phyloP scores from a whole-genome alignment of 2,797 vertebrate species.

The Lagocephalus sceleratus region DNA sequence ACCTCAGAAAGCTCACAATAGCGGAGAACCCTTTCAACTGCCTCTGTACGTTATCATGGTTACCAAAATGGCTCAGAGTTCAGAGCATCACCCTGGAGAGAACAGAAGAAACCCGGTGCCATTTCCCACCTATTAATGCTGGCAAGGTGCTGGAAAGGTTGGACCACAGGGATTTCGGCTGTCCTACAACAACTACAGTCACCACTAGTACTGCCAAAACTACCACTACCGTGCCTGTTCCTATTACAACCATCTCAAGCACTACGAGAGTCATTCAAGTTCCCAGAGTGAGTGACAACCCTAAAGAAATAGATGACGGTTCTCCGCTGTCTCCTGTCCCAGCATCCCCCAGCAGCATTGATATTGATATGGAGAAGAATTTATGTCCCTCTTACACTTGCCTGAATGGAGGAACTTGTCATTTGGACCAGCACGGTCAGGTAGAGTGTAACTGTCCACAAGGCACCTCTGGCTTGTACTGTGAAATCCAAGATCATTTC shows the following conservation, averaged over 20 bases:
- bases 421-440: constrained; percentile 68
- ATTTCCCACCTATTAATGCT: constrained; percentile 89
- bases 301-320: constrained; percentile 30
- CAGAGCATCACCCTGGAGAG: constrained; percentile 75
- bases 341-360: constrained; percentile 36
- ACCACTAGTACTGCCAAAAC: constrained; percentile 64
- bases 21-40: constrained; percentile 98
- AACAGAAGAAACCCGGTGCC: constrained; percentile 90
- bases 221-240: constrained; percentile 58
- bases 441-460: constrained; percentile 80
- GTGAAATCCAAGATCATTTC: constrained; percentile 73
- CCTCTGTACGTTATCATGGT: constrained; percentile 89
- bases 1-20: constrained; percentile 77
- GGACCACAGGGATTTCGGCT: constrained; percentile 88
- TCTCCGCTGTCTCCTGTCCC: constrained; percentile 32
- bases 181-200: constrained; percentile 86
- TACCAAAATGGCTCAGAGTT: constrained; percentile 84
- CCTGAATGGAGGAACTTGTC: constrained; percentile 87
- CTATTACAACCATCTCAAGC: constrained; percentile 58
- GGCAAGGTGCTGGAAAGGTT: constrained; percentile 85
- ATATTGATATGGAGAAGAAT: constrained; percentile 34
- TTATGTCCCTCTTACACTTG: constrained; percentile 85
- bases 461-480: constrained; percentile 79
- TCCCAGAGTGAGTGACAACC: constrained; percentile 76
- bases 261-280: constrained; percentile 65